phyloP scores from a whole-genome alignment of 2,888 invertebrate genomes.

The Drosophila anomelani region DNA sequence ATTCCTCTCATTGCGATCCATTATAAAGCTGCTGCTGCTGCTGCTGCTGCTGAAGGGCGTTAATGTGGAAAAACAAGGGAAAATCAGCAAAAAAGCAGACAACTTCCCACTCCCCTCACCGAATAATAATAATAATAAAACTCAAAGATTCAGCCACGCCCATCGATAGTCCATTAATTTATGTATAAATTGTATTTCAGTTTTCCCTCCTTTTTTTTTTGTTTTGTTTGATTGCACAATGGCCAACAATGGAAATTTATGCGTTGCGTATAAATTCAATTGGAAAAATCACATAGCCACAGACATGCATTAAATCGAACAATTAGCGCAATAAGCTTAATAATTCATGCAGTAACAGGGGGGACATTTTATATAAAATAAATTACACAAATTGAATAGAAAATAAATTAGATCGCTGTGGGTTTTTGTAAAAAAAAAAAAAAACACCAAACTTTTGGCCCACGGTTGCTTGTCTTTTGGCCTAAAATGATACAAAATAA shows the following conservation, averaged over 20 bases:
- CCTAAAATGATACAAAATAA: conserved; percentile 12
- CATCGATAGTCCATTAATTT: conserved; percentile 45
- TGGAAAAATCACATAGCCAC: conserved; percentile 19
- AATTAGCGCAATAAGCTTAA: conserved; percentile 35
- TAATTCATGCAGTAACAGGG: conserved; percentile 20
- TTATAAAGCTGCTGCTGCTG: conserved; percentile 4
- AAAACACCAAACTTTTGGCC: conserved; percentile 1
- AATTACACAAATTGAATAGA: conserved; percentile 14
- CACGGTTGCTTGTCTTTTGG: conserved; percentile 29
- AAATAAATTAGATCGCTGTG: conserved; percentile 10
- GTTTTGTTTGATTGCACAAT: conserved; percentile 35
- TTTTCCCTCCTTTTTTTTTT: conserved; percentile 4
- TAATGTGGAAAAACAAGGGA: conserved; percentile 40
- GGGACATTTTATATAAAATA: conserved; percentile 2
- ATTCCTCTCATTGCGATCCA: neutral
- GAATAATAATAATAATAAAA: conserved; percentile 3
- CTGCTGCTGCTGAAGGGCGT: conserved; percentile 11
- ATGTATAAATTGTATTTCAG: conserved; percentile 44
- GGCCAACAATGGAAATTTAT: conserved; percentile 39
- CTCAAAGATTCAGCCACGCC: conserved; percentile 21
- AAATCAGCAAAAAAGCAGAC: conserved; percentile 11
- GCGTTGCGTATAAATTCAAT: conserved; percentile 20
- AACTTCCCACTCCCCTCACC: neutral
- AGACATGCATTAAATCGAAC: neutral
- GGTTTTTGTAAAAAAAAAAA: neutral